Evolutionary conservation across 2,888 invertebrate genomes (phyloP).

Genomic region (Heteromurus nitidus): DNA sequence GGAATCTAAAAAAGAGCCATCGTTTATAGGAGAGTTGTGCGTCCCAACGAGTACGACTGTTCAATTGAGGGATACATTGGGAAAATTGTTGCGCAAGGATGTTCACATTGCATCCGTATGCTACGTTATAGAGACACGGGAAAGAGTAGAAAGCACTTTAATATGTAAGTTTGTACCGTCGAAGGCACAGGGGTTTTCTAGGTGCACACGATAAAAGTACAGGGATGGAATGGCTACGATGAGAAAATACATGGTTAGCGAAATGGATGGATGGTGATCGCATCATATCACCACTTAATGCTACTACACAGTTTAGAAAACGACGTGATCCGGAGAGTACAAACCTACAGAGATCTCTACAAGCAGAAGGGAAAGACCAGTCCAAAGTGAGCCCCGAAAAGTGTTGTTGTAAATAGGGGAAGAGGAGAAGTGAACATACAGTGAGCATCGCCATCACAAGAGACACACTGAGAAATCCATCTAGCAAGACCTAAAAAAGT

Average conservation of each 20-base stretch:
- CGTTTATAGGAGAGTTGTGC: background rate
- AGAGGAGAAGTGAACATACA: conserved; percentile 23
- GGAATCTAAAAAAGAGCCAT: conserved; percentile 10
- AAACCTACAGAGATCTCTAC: background rate
- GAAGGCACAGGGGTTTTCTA: too few relatives aligned
- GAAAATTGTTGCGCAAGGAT: conserved; percentile 74
- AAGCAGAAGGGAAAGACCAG: background rate
- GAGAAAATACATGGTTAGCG: conserved; percentile 12
- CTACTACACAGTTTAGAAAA: conserved; percentile 26
- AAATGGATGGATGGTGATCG: conserved; percentile 61
- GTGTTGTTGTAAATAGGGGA: conserved; percentile 39
- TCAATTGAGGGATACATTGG: conserved; percentile 37
- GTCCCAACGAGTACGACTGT: background rate
- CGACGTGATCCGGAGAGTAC: conserved; percentile 12
- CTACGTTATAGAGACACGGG: background rate
- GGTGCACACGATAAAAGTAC: too few relatives aligned
- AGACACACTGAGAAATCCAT: conserved; percentile 24
- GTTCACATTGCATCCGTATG: conserved; percentile 46
- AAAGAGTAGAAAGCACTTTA: background rate
- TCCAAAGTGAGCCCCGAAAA: conserved; percentile 31
- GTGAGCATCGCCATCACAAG: background rate
- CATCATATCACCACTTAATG: conserved; percentile 56
- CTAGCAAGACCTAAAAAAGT: background rate
- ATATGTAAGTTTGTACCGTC: background rate
- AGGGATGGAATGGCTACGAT: conserved; percentile 11